Evolutionary conservation across 2,113 vertebrate species (phyloP), one percentile per base, ranked within the genome.

Genomic region (Hypocryptadius cinnamomeus): DNA sequence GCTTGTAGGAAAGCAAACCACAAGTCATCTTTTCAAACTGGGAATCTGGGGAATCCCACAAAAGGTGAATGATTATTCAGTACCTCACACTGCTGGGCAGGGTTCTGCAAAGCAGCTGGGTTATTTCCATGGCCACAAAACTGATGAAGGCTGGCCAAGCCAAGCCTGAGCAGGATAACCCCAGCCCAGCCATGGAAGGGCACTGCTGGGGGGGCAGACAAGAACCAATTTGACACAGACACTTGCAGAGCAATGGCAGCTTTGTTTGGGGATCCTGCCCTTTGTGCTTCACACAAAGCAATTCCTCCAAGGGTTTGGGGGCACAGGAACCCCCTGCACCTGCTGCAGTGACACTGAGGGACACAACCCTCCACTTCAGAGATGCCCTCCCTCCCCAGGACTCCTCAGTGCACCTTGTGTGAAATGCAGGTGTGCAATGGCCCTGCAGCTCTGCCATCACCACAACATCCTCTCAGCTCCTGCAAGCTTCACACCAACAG

Each of bases 351-450:
- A 27, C 44, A 4, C 35, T 27, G 35, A 84, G 17, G 11, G 69
- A 23, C 51, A 74, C 53, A 28, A 1, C 27, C 15, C 65, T 16
- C 6, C 35, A 3, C 27, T 37, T 10, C 66, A 87, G 51, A 45
- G 65, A 10, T 3, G 39, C 24, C 42, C 63, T 25, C 0, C 0
- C 40, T 64, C 13, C 30, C 30, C 24, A 11, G 2, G 0, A 9
- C 8, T 14, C 84, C 47, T 27, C 70, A 7, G 21, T 23, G 13
- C 74, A 60, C n/a, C 39, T 54, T 2, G 33, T 39, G 56, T 25
- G 85, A 56, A 31, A 82, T 35, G 2, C 4, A 31, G n/a, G 22
- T 1, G 0, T 8, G 1, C 1, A 12, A 59, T 5, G 39, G 66
- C 85, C 40, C 63, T 15, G 65, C 57, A 40, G 45, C 81, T 53